Evolutionary conservation across 2,113 vertebrate genomes (phyloP).

Genomic region (Pristiophorus japonicus): DNA sequence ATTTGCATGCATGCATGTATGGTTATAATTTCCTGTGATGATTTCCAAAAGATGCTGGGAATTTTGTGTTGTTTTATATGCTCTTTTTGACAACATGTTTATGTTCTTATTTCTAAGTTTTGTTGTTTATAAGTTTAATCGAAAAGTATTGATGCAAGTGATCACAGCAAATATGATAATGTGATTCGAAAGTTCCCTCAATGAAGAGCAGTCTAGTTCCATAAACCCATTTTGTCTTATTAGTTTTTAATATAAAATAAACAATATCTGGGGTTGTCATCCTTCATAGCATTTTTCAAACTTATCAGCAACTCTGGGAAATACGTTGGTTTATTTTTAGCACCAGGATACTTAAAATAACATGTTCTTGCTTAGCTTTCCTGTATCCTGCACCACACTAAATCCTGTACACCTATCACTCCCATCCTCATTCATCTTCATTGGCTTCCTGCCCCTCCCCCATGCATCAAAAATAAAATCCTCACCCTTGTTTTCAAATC

Average conservation of each 20-base stretch:
- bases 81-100: no score
- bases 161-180: no score
- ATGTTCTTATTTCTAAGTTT: no score
- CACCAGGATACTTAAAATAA: background rate
- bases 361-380: background rate
- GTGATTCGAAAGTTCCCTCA: background rate
- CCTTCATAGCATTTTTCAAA: background rate
- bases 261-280: background rate
- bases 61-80: no score
- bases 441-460: no score
- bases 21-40: background rate
- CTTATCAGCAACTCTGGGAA: background rate
- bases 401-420: background rate
- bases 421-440: background rate
- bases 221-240: background rate
- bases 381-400: background rate
- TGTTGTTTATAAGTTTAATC: no score
- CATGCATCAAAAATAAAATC: no score
- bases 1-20: no score
- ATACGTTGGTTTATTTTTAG: background rate
- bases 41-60: no score
- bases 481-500: no score
- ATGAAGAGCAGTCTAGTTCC: background rate
- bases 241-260: background rate
- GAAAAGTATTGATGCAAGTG: no score